Conservation (phyloP, 2,888 invertebrate species). For the Chromoteleia sp. region DNA sequence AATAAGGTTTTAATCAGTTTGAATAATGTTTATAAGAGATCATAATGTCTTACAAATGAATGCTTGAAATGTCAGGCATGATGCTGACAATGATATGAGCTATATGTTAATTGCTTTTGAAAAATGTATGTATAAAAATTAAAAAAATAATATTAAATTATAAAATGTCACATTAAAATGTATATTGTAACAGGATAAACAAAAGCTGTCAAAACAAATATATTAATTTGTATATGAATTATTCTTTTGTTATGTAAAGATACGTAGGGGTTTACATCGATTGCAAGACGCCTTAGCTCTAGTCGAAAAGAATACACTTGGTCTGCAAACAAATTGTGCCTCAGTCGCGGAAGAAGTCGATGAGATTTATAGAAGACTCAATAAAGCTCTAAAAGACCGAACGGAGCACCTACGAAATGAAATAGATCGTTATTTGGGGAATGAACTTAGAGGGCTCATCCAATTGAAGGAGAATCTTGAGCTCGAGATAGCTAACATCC, state of each 20-base stretch:
- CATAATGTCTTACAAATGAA: too few relatives aligned
- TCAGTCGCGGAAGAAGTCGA: conserved; percentile 97
- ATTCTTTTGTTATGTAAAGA: conserved; percentile 79
- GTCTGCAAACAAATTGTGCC: conserved; percentile 94
- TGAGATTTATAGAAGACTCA: conserved; percentile 94
- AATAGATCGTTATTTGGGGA: conserved; percentile 95
- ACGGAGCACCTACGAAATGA: conserved; percentile 94
- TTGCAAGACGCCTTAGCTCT: conserved; percentile 93
- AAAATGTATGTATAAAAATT: too few relatives aligned
- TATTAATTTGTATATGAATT: not conserved
- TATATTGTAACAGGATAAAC: too few relatives aligned
- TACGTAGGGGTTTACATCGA: conserved; percentile 94
- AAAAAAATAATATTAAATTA: too few relatives aligned
- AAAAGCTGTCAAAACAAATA: too few relatives aligned
- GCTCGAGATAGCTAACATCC: conserved; percentile 96
- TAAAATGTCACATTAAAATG: too few relatives aligned
- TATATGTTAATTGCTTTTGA: too few relatives aligned
- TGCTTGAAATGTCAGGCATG: too few relatives aligned
- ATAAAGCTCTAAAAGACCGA: conserved; percentile 95
- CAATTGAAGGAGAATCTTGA: conserved; percentile 97
- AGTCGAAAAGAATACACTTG: conserved; percentile 95
- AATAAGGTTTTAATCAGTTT: too few relatives aligned
- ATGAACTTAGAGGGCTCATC: conserved; percentile 93
- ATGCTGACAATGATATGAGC: too few relatives aligned
- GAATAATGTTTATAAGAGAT: too few relatives aligned